phyloP scores from a whole-genome alignment of 1,140 invertebrate genomes.

The Nephila pilipes region DNA sequence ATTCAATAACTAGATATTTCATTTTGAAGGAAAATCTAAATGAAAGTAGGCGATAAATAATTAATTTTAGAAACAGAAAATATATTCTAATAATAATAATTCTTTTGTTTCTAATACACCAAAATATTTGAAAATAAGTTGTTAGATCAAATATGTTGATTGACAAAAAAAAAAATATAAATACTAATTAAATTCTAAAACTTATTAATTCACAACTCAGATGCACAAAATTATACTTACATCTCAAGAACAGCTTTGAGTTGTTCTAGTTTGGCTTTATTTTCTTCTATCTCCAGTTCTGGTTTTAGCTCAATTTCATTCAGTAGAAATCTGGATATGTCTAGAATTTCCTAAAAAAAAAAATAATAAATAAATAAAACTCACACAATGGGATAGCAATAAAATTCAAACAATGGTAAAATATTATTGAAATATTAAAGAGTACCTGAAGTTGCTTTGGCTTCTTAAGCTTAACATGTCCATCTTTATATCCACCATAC shows the following conservation, averaged over 20 bases:
- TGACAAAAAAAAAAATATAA: no score
- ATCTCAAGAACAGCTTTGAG: slow-evolving; percentile 99
- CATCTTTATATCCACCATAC: slow-evolving; percentile 96
- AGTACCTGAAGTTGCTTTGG: slow-evolving; percentile 94
- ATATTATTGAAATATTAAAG: not conserved
- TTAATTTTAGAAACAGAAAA: no score
- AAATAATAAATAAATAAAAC: slow-evolving; percentile 70
- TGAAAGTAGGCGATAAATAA: no score
- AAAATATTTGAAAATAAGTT: no score
- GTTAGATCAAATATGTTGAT: no score
- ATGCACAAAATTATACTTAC: slow-evolving; percentile 84
- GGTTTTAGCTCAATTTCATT: slow-evolving; percentile 91
- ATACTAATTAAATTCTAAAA: no score
- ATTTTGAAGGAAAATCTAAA: no score
- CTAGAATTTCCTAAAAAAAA: slow-evolving; percentile 90
- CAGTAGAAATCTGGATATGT: slow-evolving; percentile 94
- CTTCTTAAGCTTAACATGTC: slow-evolving; percentile 98
- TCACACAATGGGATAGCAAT: not conserved
- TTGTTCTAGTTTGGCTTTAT: slow-evolving; percentile 97
- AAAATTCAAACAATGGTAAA: not conserved
- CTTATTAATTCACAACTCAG: not conserved
- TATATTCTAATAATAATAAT: no score
- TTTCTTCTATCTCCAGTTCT: slow-evolving; percentile 97
- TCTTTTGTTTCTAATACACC: no score
- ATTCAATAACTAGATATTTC: no score